These are phyloP conservation scores for Picathartes gymnocephalus DNA, from an alignment of 2,113 vertebrate species.

Conservation along the genomic window DNA sequence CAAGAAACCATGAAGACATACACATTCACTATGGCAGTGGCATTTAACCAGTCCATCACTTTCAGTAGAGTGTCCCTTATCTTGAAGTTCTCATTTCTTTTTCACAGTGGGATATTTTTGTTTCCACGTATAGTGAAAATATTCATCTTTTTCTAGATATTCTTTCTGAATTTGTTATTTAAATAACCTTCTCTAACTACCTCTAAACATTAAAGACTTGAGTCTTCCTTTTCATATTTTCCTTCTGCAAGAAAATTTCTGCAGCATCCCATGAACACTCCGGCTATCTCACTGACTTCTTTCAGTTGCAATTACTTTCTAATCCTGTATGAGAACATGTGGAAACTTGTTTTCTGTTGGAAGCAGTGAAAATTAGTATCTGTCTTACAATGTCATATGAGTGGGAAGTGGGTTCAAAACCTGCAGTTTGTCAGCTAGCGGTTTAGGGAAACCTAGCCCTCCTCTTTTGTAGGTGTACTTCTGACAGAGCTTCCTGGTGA, in stretches of 20 bases:
- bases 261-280: background rate
- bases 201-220: background rate
- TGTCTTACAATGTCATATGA: fast-evolving
- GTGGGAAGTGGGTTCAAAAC: background rate
- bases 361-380: background rate
- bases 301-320: background rate
- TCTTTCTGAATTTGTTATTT: background rate
- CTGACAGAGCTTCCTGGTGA: background rate
- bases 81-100: background rate
- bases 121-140: background rate
- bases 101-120: background rate
- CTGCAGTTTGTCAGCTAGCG: background rate
- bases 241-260: background rate
- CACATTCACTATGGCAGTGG: background rate
- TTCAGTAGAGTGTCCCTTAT: background rate
- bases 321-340: background rate
- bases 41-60: background rate
- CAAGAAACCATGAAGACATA: background rate
- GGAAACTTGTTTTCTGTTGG: background rate
- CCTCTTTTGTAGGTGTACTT: background rate
- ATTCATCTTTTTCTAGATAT: background rate
- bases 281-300: background rate
- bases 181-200: background rate
- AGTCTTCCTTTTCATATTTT: background rate
- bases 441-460: background rate